A percentile compares a stretch with the other conserved stretches of the same genome.
Conservation (phyloP, 2,113 vertebrate species). For the Anoplopoma fimbria region DNA sequence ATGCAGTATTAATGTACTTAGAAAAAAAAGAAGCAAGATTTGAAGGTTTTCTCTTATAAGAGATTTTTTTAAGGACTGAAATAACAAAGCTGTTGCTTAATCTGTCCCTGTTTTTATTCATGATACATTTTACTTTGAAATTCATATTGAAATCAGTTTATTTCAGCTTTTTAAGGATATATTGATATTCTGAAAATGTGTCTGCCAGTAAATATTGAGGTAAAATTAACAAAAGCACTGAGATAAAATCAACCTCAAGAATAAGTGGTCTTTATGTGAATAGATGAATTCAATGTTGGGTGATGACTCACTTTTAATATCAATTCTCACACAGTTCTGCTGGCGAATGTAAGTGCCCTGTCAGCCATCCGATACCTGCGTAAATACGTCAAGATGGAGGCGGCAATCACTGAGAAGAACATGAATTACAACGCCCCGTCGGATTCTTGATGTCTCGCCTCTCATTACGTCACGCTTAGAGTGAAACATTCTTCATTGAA, state of each 20-base stretch:
- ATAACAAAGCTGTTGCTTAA: not conserved
- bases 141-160: not conserved
- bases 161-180: not conserved
- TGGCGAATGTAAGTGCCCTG: slow-evolving; percentile 92
- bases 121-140: not conserved
- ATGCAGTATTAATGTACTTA: not conserved
- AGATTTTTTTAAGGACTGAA: not conserved
- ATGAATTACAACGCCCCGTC: slow-evolving; percentile 4
- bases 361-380: slow-evolving; percentile 95
- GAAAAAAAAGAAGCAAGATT: not conserved
- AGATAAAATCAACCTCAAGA: not conserved
- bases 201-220: not conserved
- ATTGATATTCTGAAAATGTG: not conserved
- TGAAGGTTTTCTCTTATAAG: not conserved
- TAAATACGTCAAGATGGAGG: slow-evolving; percentile 76
- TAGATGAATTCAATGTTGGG: not conserved
- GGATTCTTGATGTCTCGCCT: slow-evolving; percentile 24
- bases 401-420: slow-evolving; percentile 43
- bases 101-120: not conserved
- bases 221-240: not conserved
- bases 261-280: not conserved
- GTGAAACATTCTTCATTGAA: slow-evolving; percentile 4
- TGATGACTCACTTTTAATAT: slow-evolving; percentile 25
- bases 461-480: not conserved
- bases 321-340: slow-evolving; percentile 85